Conservation (phyloP, 1,140 invertebrate genomes). For the Euura lappo region DNA sequence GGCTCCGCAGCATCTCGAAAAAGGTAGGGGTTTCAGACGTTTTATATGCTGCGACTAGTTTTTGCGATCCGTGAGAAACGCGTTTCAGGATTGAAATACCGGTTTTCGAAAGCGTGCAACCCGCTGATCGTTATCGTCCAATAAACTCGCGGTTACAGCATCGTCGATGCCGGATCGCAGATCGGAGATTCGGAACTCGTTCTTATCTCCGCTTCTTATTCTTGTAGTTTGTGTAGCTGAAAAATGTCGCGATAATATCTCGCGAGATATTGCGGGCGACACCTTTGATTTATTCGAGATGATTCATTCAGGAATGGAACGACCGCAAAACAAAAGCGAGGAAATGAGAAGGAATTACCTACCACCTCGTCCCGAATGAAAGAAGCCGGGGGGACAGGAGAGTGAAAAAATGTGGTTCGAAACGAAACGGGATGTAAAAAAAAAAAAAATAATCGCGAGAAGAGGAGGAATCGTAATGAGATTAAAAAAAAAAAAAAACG, state of each 20-base stretch:
- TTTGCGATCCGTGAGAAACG: background rate
- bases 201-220: too few relatives aligned
- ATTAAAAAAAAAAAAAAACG: constrained; percentile 10
- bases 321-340: background rate
- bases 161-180: constrained; percentile 11
- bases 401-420: constrained; percentile 9
- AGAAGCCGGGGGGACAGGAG: background rate
- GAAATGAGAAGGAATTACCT: background rate
- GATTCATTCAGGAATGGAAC: background rate
- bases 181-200: background rate
- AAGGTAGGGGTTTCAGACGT: constrained; percentile 40
- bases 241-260: too few relatives aligned
- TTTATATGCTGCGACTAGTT: too few relatives aligned
- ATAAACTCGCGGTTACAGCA: constrained; percentile 26
- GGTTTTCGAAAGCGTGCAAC: constrained; percentile 7
- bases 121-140: constrained; percentile 36
- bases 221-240: too few relatives aligned
- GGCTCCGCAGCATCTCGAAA: constrained; percentile 52
- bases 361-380: background rate
- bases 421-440: constrained; percentile 3
- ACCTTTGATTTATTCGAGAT: too few relatives aligned
- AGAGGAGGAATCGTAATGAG: background rate
- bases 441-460: constrained; percentile 17
- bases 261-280: too few relatives aligned
- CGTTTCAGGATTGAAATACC: background rate